Evolutionary conservation across 2,797 vertebrate species (phyloP).

Genomic region (Hippoglossus hippoglossus): DNA sequence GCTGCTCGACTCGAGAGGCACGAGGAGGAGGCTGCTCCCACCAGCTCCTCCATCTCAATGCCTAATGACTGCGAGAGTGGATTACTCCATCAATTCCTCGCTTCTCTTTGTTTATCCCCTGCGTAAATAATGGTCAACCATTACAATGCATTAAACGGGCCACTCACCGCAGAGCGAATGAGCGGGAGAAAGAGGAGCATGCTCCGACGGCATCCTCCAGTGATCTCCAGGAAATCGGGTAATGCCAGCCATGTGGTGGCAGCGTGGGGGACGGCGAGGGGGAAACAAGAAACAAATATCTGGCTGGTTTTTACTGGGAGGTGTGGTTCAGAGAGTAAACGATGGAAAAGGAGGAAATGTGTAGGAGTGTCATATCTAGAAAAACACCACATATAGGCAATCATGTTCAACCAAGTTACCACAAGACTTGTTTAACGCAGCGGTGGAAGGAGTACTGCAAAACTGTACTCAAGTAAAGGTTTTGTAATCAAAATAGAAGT

Average conservation of each 20-base stretch:
- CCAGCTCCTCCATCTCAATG: conserved; percentile 76
- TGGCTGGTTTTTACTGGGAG: conserved; percentile 14
- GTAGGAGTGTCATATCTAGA: background rate
- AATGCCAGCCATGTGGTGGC: conserved; percentile 57
- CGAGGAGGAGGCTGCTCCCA: conserved; percentile 75
- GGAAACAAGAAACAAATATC: background rate
- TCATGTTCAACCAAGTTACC: background rate
- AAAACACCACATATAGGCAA: too few relatives aligned
- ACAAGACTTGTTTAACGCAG: background rate
- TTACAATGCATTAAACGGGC: conserved; percentile 82
- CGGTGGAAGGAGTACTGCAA: too few relatives aligned
- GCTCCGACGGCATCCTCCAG: conserved; percentile 60
- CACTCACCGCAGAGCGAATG: conserved; percentile 61
- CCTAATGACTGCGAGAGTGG: conserved; percentile 83
- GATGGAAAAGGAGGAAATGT: background rate
- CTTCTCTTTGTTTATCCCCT: conserved; percentile 83
- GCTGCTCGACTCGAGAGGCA: conserved; percentile 79
- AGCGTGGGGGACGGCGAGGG: background rate
- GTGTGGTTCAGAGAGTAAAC: background rate
- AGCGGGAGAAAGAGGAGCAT: conserved; percentile 60
- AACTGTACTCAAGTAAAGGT: too few relatives aligned
- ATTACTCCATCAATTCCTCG: conserved; percentile 83
- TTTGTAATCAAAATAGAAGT: too few relatives aligned
- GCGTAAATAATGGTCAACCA: conserved; percentile 85
- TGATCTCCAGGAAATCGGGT: conserved; percentile 73